Evolutionary conservation across 2,888 invertebrate species (phyloP), one percentile per base, ranked within the genome.

Genomic region (Lycophotia porphyrea): DNA sequence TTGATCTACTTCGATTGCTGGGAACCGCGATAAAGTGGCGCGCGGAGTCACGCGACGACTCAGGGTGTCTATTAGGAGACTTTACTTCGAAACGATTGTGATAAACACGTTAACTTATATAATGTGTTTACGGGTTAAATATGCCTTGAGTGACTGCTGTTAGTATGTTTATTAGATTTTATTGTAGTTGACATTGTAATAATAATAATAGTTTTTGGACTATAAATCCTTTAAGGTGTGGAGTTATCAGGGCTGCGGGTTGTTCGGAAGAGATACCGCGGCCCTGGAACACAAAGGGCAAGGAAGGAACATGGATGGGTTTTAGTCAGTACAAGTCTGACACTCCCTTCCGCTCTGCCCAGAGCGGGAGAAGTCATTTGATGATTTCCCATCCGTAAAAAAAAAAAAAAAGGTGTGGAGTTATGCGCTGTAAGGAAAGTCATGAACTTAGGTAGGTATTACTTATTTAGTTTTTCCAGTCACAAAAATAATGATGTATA

Each of bases 21-120:
- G 89, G 91, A 92, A 90, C 88, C 82, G 82, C 86, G 84, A 87
- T 88, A 84, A 88, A 85, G 86, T 82, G 80, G 73, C 61, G 78
- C 58, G 71, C 58, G 80, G 66, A 87, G 89, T 90, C 93, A 92
- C 91, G 93, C 91, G 87, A 92, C 77, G 79, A 36, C 73, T 73
- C 65, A 65, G 73, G 77, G 70, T 78, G 75, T 72, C 77, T 88
- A 80, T 81, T 84, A 86, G 67, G 73, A 78, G 61, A 84, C 66
- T 72, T 79, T 80, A 79, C 78, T 80, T 49, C 69, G 80, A 88
- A 88, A 75, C 73, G 71, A 75, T 82, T 81, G 69, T 79, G 74
- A 84, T 82, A 68, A 88, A 80, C 82, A 81, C 73, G 74, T 80
- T 76, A 66, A 61, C 76, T 84, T 87, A 73, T 84, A 73, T 81